Conservation (phyloP, 2,888 invertebrate species). For the Atethmia centrago region DNA sequence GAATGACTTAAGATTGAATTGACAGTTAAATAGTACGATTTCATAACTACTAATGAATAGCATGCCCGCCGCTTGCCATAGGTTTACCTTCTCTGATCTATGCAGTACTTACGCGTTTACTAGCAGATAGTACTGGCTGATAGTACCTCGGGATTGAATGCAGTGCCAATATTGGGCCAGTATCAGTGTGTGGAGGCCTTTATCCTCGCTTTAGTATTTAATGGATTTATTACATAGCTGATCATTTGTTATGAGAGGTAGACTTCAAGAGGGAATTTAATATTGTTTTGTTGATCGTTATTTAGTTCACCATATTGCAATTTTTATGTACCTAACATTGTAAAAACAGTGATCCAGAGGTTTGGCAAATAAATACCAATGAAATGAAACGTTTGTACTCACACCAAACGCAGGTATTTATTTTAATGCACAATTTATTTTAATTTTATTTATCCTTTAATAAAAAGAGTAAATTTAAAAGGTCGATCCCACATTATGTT, state of each 20-base stretch:
- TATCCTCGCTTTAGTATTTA: constrained; percentile 13
- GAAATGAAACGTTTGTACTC: background rate
- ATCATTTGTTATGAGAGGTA: background rate
- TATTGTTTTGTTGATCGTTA: background rate
- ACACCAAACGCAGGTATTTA: background rate
- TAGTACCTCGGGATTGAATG: constrained; percentile 17
- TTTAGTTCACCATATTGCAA: background rate
- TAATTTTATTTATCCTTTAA: too few species aligned
- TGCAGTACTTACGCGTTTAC: constrained; percentile 44
- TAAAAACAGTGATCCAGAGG: background rate
- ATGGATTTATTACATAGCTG: constrained; percentile 11
- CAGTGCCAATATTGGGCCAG: constrained; percentile 39
- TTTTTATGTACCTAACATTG: background rate
- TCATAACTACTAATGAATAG: too few species aligned
- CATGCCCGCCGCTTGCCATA: too few species aligned
- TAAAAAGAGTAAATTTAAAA: constrained; percentile 12
- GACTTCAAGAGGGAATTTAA: background rate
- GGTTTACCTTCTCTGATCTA: constrained; percentile 20
- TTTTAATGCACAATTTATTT: background rate
- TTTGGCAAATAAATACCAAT: background rate
- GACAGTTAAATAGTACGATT: too few species aligned
- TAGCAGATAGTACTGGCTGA: constrained; percentile 18
- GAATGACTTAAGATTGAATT: too few species aligned
- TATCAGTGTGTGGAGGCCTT: constrained; percentile 1
- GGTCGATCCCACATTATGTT: constrained; percentile 16